Evolutionary conservation across 2,888 invertebrate species (phyloP).

Genomic region (Agelastica alni): DNA sequence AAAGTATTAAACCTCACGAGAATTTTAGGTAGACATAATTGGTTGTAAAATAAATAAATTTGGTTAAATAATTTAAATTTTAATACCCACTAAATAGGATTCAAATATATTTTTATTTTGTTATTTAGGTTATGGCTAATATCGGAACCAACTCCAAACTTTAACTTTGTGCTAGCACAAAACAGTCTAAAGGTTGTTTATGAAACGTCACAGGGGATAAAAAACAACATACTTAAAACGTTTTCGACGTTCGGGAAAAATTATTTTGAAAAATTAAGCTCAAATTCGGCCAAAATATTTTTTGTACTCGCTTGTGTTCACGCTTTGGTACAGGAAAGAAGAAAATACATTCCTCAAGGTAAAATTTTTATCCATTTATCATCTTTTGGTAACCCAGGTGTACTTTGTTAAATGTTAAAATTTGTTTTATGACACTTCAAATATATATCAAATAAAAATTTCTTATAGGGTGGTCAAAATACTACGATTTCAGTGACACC

Average conservation of each 20-base stretch:
- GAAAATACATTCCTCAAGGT: slow-evolving; percentile 89
- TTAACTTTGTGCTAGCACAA: slow-evolving; percentile 76
- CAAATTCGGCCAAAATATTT: slow-evolving; percentile 58
- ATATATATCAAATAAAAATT: too few species aligned
- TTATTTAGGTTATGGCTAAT: slow-evolving; percentile 75
- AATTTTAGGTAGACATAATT: slow-evolving; percentile 64
- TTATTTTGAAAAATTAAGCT: slow-evolving; percentile 48
- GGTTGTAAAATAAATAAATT: too few species aligned
- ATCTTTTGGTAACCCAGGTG: too few species aligned
- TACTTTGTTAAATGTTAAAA: too few species aligned
- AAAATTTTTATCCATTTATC: too few species aligned
- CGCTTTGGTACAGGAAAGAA: slow-evolving; percentile 87
- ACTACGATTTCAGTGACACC: slow-evolving; percentile 84
- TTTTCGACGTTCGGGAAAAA: slow-evolving; percentile 70
- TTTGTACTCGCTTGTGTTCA: slow-evolving; percentile 87
- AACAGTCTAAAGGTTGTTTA: slow-evolving; percentile 80
- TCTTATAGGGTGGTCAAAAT: slow-evolving; percentile 77
- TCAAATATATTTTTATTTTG: too few species aligned
- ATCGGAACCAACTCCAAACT: slow-evolving; percentile 77
- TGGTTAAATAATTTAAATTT: not conserved
- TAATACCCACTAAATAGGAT: too few species aligned
- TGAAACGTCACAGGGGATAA: slow-evolving; percentile 85
- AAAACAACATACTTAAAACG: slow-evolving; percentile 77
- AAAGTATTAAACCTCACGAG: slow-evolving; percentile 54
- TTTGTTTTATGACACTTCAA: too few species aligned